Conservation (phyloP, 92 coral and sea anemone genomes). For the Plumapathes pennacea region DNA sequence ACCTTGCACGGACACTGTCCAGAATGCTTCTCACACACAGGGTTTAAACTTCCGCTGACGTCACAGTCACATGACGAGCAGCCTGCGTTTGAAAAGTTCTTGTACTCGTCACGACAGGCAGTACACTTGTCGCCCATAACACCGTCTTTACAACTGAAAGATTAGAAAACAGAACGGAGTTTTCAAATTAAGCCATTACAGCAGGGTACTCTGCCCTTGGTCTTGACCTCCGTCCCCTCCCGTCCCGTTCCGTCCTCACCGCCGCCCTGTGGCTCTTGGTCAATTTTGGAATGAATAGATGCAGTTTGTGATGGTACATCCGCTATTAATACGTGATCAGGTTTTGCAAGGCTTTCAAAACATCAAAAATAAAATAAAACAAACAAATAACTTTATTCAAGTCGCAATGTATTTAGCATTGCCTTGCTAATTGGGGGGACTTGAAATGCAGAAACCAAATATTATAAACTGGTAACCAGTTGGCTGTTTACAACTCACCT, state of each 20-base stretch:
- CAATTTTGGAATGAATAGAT: no score
- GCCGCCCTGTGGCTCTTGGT: no score
- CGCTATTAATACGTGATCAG: no score
- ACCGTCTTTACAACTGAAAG: constrained; percentile 68
- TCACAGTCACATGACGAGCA: constrained; percentile 68
- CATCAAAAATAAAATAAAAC: no score
- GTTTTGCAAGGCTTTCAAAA: no score
- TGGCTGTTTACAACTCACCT: constrained; percentile 27
- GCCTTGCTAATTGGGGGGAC: not conserved
- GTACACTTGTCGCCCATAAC: constrained; percentile 80
- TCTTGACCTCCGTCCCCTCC: no score
- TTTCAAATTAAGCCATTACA: not conserved
- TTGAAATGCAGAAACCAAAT: not conserved
- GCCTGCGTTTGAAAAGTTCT: constrained; percentile 61
- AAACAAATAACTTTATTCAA: no score
- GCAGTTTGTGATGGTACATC: no score
- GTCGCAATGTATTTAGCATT: no score
- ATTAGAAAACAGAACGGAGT: not conserved
- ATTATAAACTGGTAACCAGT: not conserved
- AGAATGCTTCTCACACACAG: constrained; percentile 56
- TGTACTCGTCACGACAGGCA: constrained; percentile 70
- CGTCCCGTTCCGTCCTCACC: no score
- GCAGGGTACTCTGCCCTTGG: no score
- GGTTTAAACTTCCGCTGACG: constrained; percentile 57
- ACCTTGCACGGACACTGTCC: constrained; percentile 91